Base-by-base conservation (phyloP, 2,797 vertebrate genomes). In the Sebastes glaucus region DNA sequence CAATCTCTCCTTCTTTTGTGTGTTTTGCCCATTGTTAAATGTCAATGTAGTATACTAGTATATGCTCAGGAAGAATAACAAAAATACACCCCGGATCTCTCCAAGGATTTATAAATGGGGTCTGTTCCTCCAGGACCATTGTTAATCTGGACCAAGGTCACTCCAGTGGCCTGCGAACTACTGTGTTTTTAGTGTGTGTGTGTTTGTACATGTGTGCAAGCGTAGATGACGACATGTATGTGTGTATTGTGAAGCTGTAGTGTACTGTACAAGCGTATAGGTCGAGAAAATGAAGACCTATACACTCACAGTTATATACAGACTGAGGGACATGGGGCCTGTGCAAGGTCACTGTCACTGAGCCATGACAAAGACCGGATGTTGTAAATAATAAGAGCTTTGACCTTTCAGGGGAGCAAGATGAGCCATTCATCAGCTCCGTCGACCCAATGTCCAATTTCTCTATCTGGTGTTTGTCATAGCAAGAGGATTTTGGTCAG, bases 361-460 rank as follows among this genome's bases (percentile, higher is more conserved):
- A 88, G 71, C 82, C 83, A 71, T 94, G 91, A 95, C 92, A 92
- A 87, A 91, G 88, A 90, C 84, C 67, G 81, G 57, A 32, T 86
- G 90, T 87, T 83, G 86, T 93, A 92, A 93, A 91, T 94, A 90
- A 93, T 87, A 84, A 89, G 87, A 91, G 87, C 81, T 71, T 23
- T 92, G 93, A 94, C 93, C 93, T 94, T 92, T 93, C 77, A 86
- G 53, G 25, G 72, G 71, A 84, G 63, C 76, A 70, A 74, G 83
- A 89, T 71, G 79, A 82, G 83, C 74, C 67, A 88, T 93, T 92
- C 77, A 89, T 94, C 89, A 90, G 77, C 82, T 61, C n/a, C 73
- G 71, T 86, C 62, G 20, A 84, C 82, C 61, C 66, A 57, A 13
- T 52, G 79, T 73, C 60, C 61, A 83, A 83, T 62, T 84, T 81